phyloP scores from a whole-genome alignment of 2,113 vertebrate species.

The Cygnus buccinator region DNA sequence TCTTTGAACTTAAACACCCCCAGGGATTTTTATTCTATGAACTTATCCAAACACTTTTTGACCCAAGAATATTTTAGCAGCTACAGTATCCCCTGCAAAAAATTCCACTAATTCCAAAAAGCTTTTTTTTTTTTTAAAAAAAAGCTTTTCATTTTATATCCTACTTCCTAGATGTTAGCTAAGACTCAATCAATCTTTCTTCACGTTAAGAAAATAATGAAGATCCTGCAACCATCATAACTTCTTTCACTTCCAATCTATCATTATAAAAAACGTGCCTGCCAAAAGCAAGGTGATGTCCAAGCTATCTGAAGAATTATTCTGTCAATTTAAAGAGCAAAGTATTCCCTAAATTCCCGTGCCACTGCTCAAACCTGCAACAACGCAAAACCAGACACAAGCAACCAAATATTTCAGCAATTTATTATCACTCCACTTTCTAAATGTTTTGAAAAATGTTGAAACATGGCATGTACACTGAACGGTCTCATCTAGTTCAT shows the following conservation, averaged over 20 bases:
- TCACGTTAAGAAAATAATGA: neutral
- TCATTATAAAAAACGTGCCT: neutral
- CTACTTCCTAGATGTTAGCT: neutral
- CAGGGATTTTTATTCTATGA: neutral
- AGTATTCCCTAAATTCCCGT: neutral
- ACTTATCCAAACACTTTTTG: neutral
- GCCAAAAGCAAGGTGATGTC: neutral
- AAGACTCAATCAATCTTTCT: neutral
- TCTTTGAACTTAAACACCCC: neutral
- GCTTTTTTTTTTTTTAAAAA: accelerated
- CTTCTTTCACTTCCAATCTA: neutral
- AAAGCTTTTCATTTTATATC: neutral
- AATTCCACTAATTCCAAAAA: constrained; percentile 7
- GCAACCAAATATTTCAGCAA: neutral
- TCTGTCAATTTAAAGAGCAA: neutral
- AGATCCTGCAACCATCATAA: neutral
- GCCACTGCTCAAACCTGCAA: neutral
- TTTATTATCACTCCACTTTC: neutral
- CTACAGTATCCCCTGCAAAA: neutral
- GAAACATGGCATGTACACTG: neutral
- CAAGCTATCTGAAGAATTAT: neutral
- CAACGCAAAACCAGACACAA: neutral
- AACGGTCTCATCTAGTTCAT: neutral
- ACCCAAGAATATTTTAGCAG: neutral
- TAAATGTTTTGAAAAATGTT: neutral